Conservation (phyloP, 2,888 invertebrate genomes). For the Dromius quadrimaculatus region DNA sequence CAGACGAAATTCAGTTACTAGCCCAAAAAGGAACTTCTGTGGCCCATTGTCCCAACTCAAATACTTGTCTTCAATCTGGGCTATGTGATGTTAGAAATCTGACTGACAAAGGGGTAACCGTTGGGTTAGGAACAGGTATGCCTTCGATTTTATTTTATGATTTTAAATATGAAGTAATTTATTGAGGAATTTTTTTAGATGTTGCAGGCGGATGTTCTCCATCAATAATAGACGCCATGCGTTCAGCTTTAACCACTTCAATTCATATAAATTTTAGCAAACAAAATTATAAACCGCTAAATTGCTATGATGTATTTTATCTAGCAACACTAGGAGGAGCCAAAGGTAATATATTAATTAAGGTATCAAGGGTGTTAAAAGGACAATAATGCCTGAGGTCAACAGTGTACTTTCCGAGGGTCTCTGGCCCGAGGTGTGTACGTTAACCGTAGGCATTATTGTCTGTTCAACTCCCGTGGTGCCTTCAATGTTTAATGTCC, state of each 20-base stretch:
- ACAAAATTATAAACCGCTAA: slow-evolving; percentile 68
- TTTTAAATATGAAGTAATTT: no score
- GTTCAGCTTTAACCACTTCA: slow-evolving; percentile 80
- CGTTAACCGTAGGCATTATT: no score
- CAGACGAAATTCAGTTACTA: slow-evolving; percentile 77
- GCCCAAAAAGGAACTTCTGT: slow-evolving; percentile 74
- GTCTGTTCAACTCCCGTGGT: no score
- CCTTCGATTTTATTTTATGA: background rate
- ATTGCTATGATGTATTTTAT: slow-evolving; percentile 83
- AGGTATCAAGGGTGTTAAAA: no score
- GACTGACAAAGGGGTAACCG: slow-evolving; percentile 73
- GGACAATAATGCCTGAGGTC: no score
- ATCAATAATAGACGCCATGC: slow-evolving; percentile 81
- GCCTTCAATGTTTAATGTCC: no score
- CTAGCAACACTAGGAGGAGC: slow-evolving; percentile 91
- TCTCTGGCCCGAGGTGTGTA: no score
- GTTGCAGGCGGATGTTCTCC: slow-evolving; percentile 85
- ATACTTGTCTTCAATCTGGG: slow-evolving; percentile 84
- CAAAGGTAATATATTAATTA: slow-evolving; percentile 70
- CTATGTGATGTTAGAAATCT: slow-evolving; percentile 81
- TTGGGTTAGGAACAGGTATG: slow-evolving; percentile 88
- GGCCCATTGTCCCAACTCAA: slow-evolving; percentile 90
- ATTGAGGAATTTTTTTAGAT: slow-evolving; percentile 72
- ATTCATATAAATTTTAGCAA: slow-evolving; percentile 72
- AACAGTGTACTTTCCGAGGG: no score